phyloP scores from a whole-genome alignment of 64 coral and sea anemone species.

The Montipora capricornis region DNA sequence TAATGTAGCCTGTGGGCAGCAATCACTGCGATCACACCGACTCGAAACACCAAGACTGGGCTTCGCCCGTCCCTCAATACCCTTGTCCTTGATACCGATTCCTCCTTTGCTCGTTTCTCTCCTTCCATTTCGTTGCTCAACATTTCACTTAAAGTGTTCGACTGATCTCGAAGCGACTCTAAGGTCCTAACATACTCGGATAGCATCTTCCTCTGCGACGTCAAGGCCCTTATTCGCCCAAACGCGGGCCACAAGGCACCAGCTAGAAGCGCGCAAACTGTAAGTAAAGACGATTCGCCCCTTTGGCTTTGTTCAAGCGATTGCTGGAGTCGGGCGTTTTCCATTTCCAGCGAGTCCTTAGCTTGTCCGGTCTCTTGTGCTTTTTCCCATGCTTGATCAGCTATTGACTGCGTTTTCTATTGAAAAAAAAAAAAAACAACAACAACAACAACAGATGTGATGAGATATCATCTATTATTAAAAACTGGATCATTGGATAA shows the following conservation, averaged over 20 bases:
- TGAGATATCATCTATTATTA: too few relatives aligned
- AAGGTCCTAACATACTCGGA: conserved; percentile 78
- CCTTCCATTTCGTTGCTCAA: conserved; percentile 90
- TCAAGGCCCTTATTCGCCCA: conserved; percentile 70
- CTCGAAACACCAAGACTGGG: conserved; percentile 85
- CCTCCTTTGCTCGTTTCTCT: conserved; percentile 41
- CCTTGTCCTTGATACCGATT: background rate
- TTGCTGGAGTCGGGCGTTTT: conserved; percentile 81
- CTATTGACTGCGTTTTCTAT: conserved; percentile 94
- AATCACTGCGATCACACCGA: conserved; percentile 84
- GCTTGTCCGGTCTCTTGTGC: conserved; percentile 84
- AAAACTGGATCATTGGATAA: too few relatives aligned
- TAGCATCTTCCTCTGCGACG: conserved; percentile 82
- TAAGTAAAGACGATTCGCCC: conserved; percentile 72
- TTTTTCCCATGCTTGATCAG: conserved; percentile 92
- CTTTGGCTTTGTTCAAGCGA: conserved; percentile 73
- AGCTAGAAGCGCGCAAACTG: conserved; percentile 86
- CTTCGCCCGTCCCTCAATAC: conserved; percentile 60
- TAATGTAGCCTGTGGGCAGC: conserved; percentile 86
- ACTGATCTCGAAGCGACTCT: conserved; percentile 69
- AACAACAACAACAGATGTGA: too few relatives aligned
- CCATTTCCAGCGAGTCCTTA: conserved; percentile 87
- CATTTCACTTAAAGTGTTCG: conserved; percentile 89
- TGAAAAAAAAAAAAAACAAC: background rate
- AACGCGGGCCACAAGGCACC: conserved; percentile 94